These are phyloP conservation scores for Orius insidiosus DNA, from an alignment of 1,140 invertebrate genomes.

Conservation along the genomic window DNA sequence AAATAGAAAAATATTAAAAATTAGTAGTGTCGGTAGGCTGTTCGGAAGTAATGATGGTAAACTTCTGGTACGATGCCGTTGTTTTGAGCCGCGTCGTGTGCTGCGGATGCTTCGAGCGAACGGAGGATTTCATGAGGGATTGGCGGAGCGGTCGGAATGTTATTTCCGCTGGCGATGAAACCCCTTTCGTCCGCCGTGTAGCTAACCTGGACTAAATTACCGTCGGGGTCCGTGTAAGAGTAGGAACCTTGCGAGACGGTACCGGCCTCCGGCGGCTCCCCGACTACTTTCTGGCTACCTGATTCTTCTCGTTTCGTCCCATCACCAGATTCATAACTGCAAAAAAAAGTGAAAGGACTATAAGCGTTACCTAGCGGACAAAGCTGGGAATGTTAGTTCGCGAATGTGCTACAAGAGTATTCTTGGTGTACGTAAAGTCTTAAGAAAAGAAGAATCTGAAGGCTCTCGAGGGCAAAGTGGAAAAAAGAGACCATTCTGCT, in stretches of 20 bases:
- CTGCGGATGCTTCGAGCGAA: conserved; percentile 33
- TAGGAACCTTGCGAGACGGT: conserved; percentile 50
- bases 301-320: conserved; percentile 62
- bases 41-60: not conserved
- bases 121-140: conserved; percentile 51
- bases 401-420: no score
- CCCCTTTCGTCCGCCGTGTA: conserved; percentile 62
- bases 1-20: no score
- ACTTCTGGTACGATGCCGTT: not conserved
- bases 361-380: no score
- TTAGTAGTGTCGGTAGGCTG: no score
- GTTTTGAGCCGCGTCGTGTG: not conserved
- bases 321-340: conserved; percentile 67
- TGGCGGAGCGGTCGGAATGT: conserved; percentile 46
- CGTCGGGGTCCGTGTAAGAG: conserved; percentile 54
- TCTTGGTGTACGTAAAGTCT: no score
- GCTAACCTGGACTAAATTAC: conserved; percentile 41
- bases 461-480: no score
- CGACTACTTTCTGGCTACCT: conserved; percentile 52
- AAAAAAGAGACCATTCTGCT: no score
- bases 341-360: conserved; percentile 22
- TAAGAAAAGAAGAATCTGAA: no score
- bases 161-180: conserved; percentile 31
- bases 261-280: conserved; percentile 34
- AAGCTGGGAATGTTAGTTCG: no score